Evolutionary conservation across 1,140 invertebrate genomes (phyloP), one percentile per base, ranked within the genome.

Genomic region (Chironomus striatipennis): DNA sequence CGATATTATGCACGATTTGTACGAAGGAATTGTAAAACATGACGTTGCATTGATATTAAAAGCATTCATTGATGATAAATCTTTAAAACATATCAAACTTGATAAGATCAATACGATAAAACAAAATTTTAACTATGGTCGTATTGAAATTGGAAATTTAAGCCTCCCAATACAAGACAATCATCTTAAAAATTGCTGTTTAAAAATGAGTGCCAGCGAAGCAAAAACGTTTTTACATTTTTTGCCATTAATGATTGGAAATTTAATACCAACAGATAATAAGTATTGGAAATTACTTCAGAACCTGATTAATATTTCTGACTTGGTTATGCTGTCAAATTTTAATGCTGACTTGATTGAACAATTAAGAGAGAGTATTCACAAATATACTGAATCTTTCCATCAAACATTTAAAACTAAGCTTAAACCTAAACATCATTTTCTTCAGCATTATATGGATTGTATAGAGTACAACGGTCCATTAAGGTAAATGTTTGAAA

Each of bases 1-100:
- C 57, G 79, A 80, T 76, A 75, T 78, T 20, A 78, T 79, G 77
- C 79, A 81, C 74, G 80, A 80, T 75, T 21, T 79, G 18, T 74
- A 74, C 72, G 78, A 79, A 75, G 78, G 79, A 2, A 73, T 81
- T 42, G 76, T 74, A 47, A 67, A 77, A n/a, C 78, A 79, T 74
- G 78, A 78, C 70, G 74, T 80, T 72, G 76, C 77, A 1, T n/a
- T 21, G 6, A 76, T 77, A 8, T 47, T 81, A 12, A 64, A 75
- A 72, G 0, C 75, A 73, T 77, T 78, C 12, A 77, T 79, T 57
- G 73, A 47, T 5, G 43, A 47, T 47, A 47, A 73, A 73, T 72
- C 75, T 21, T 1, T 21, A 17, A 78, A 77, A 74, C 76, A 43
- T 75, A 80, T 80, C 74, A 73, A 64, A 12, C 73, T 81, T 65